Evolutionary conservation across 2,113 vertebrate genomes (phyloP).

Genomic region (Odontophorus gujanensis): DNA sequence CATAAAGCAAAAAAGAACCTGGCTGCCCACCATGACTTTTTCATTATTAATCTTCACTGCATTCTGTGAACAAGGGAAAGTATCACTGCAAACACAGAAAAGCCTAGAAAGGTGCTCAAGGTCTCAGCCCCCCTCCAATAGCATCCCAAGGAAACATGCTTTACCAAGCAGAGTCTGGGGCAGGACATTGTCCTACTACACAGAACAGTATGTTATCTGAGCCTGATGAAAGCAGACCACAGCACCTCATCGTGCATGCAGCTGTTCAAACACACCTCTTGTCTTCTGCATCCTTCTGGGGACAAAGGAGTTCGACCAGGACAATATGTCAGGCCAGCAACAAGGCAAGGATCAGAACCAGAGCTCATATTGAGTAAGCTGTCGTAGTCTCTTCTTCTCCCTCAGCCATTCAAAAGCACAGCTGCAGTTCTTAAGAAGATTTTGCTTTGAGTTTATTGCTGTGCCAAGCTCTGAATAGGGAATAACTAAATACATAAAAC

Average conservation of each 20-base stretch:
- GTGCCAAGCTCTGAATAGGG: not conserved
- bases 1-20: not conserved
- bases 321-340: too few species aligned
- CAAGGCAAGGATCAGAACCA: not conserved
- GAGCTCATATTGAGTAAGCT: not conserved
- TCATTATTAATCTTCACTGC: not conserved
- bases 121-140: not conserved
- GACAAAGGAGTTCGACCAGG: not conserved
- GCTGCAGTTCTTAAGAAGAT: not conserved
- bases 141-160: not conserved
- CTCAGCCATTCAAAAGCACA: not conserved
- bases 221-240: not conserved
- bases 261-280: constrained; percentile 23
- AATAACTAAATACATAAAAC: not conserved
- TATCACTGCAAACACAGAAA: not conserved
- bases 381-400: not conserved
- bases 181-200: not conserved
- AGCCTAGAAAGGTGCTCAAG: not conserved
- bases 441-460: not conserved
- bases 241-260: not conserved
- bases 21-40: not conserved
- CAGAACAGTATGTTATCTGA: not conserved
- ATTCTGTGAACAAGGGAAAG: too few species aligned
- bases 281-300: not conserved
- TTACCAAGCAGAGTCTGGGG: not conserved